Evolutionary conservation across 2,888 invertebrate genomes (phyloP).

Genomic region (Hypena proboscidalis): DNA sequence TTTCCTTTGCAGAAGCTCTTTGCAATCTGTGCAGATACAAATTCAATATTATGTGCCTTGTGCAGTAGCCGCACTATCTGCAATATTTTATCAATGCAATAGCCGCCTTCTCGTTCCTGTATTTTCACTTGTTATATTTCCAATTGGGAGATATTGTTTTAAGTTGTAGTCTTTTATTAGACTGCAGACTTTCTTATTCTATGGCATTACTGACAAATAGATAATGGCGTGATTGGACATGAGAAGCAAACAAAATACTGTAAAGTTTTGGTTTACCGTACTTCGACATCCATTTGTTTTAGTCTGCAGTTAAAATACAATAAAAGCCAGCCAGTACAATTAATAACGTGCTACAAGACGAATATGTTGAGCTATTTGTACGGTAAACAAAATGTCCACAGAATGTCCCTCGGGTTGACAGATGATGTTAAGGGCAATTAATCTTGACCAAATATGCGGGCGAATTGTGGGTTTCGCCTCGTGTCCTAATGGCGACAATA

Average conservation of each 20-base stretch:
- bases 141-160: not conserved
- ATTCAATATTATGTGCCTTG: slow-evolving; percentile 34
- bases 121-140: slow-evolving; percentile 2
- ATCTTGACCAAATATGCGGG: slow-evolving; percentile 82
- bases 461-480: slow-evolving; percentile 67
- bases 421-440: slow-evolving; percentile 81
- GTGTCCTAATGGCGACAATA: slow-evolving; percentile 64
- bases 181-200: too few species aligned
- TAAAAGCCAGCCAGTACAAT: slow-evolving; percentile 39
- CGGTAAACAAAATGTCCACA: slow-evolving; percentile 73
- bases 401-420: slow-evolving; percentile 74
- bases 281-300: slow-evolving; percentile 5
- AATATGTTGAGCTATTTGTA: slow-evolving; percentile 71
- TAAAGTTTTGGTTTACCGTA: slow-evolving; percentile 2
- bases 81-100: slow-evolving; percentile 27
- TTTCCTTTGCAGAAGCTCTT: slow-evolving; percentile 44
- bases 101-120: not conserved
- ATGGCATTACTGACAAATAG: too few species aligned
- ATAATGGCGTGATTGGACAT: too few species aligned
- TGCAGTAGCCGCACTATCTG: slow-evolving; percentile 18
- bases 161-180: too few species aligned
- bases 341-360: slow-evolving; percentile 60
- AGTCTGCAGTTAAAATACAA: slow-evolving; percentile 7
- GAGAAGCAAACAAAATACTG: too few species aligned
- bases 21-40: slow-evolving; percentile 38